Evolutionary conservation across 1,140 invertebrate species (phyloP).

Genomic region (Leptopilina clavipes): DNA sequence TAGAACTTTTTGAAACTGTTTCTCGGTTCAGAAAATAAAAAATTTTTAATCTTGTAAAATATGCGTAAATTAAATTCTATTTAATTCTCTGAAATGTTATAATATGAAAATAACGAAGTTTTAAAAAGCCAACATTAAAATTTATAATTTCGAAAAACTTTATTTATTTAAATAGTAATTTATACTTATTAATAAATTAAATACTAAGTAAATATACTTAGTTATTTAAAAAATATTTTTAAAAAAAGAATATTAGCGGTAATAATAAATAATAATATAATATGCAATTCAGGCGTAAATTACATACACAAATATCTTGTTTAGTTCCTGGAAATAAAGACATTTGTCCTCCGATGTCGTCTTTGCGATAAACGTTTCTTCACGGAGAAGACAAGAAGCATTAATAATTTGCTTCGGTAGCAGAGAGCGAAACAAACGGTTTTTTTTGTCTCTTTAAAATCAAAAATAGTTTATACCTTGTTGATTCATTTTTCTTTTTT

Average conservation of each 20-base stretch:
- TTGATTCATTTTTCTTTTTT: not conserved
- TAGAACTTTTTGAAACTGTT: too few species aligned
- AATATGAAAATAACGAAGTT: too few species aligned
- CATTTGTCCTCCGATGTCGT: constrained; percentile 2
- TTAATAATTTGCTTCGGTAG: constrained; percentile 16
- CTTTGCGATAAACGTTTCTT: constrained; percentile 18
- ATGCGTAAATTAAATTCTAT: too few species aligned
- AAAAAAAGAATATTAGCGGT: not conserved
- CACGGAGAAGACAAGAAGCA: not conserved
- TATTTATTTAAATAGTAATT: too few species aligned
- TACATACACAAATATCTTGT: not conserved
- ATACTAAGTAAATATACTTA: too few species aligned
- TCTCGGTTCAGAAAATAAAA: too few species aligned
- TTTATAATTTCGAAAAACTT: too few species aligned
- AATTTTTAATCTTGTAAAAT: too few species aligned
- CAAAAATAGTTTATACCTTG: not conserved
- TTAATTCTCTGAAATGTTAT: too few species aligned
- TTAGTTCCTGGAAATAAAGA: constrained; percentile 4
- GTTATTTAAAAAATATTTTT: not conserved
- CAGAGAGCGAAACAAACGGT: not conserved
- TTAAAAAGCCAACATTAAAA: too few species aligned
- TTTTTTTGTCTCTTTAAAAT: not conserved
- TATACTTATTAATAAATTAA: too few species aligned
- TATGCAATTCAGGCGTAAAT: constrained; percentile 4
- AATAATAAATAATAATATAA: not conserved